A percentile compares a stretch with the other conserved stretches of the same genome.
These are phyloP conservation scores for Rhimphoctona megacephalus DNA, from an alignment of 2,888 invertebrate species.

Conservation along the genomic window DNA sequence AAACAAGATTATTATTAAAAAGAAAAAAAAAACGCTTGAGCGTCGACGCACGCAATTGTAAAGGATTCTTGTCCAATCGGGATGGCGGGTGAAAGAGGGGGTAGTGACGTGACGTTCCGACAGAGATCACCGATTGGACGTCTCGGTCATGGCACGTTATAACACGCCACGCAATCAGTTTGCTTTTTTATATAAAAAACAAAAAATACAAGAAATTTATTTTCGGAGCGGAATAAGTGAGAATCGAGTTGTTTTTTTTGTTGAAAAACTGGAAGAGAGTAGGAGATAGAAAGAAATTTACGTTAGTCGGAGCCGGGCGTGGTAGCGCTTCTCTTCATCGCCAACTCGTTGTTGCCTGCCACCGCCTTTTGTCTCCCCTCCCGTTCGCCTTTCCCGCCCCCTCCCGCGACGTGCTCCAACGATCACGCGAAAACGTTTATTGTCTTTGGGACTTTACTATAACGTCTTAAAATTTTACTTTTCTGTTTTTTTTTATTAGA, in stretches of 20 bases:
- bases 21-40: constrained; percentile 41
- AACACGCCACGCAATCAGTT: constrained; percentile 84
- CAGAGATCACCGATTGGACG: constrained; percentile 81
- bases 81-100: constrained; percentile 52
- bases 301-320: constrained; percentile 65
- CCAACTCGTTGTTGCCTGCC: constrained; percentile 44
- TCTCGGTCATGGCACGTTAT: constrained; percentile 82
- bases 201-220: background rate
- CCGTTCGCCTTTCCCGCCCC: constrained; percentile 23
- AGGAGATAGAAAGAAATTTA: constrained; percentile 31
- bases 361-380: constrained; percentile 52
- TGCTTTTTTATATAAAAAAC: constrained; percentile 77
- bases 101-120: constrained; percentile 80
- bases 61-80: constrained; percentile 74
- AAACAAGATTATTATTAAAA: background rate
- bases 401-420: constrained; percentile 19
- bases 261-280: background rate
- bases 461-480: background rate
- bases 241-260: background rate
- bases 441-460: background rate
- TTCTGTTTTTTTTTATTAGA: constrained; percentile 15
- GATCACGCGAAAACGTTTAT: constrained; percentile 66
- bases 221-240: background rate
- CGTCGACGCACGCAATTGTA: constrained; percentile 53
- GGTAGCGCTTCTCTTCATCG: constrained; percentile 63